phyloP scores from a whole-genome alignment of 35 echinoderm and acorn worm species.

The Hemicentrotus pulcherrimus region DNA sequence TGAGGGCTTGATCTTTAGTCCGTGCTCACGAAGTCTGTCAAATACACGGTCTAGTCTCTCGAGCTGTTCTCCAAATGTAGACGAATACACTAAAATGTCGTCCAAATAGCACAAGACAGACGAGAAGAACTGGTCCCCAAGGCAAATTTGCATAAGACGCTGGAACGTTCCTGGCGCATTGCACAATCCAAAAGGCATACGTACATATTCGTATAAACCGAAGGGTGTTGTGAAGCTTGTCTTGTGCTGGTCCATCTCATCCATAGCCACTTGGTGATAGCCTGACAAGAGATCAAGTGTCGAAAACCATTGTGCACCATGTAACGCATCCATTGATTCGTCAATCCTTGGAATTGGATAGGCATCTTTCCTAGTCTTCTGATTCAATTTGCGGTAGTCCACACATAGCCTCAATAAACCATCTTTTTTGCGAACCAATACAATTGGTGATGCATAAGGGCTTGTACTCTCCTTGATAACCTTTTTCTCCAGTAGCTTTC shows the following conservation, averaged over 20 bases:
- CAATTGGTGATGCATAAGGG: constrained; percentile 57
- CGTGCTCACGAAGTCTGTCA: constrained; percentile 48
- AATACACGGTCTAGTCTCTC: constrained; percentile 41
- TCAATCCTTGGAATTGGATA: constrained; percentile 68
- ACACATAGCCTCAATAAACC: constrained; percentile 50
- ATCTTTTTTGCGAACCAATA: constrained; percentile 57
- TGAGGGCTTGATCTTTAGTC: constrained; percentile 64
- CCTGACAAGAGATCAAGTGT: constrained; percentile 56
- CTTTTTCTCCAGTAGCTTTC: constrained; percentile 38
- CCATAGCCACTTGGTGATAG: constrained; percentile 72
- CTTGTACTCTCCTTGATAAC: constrained; percentile 51
- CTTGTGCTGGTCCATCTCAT: constrained; percentile 48
- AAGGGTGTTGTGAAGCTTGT: constrained; percentile 74
- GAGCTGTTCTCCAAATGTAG: constrained; percentile 54
- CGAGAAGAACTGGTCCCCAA: constrained; percentile 62
- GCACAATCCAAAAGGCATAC: constrained; percentile 75
- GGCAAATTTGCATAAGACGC: constrained; percentile 67
- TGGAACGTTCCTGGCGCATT: constrained; percentile 80
- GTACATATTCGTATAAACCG: constrained; percentile 53
- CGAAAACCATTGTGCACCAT: constrained; percentile 60
- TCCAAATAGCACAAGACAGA: constrained; percentile 71
- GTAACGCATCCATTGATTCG: constrained; percentile 62
- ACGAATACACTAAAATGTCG: constrained; percentile 71
- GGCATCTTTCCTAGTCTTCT: constrained; percentile 57
- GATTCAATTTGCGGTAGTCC: constrained; percentile 62